Evolutionary conservation across 2,113 vertebrate species (phyloP), one percentile per base, ranked within the genome.

Genomic region (Amia ocellicauda): DNA sequence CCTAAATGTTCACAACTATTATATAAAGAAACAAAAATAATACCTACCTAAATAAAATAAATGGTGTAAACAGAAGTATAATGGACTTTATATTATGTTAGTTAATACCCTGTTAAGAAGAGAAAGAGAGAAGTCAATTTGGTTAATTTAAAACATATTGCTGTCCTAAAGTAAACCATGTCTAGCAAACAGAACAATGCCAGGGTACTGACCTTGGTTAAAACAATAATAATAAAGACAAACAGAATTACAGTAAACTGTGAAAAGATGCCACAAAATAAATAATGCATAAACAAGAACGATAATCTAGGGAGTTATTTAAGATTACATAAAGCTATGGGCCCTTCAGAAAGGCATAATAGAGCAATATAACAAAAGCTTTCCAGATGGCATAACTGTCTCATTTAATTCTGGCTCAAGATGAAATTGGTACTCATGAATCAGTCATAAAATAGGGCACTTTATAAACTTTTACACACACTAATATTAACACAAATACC

Each of bases 371-470:
- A 19, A 17, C n/a, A 17, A 47, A n/a, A 47, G 16, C 11, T 2
- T 47, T 47, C 45, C 45, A 47, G 45, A 47, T 47, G 45, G 45
- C 45, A 11, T 17, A 45, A 43, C 42, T 60, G 41, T 4, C 4
- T 8, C 7, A 60, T 45, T 60, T 43, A 43, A n/a, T 60, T 41
- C 14, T 23, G 3, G 19, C 4, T 17, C 27, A n/a, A 60, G 42
- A 43, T 42, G 57, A 42, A 42, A 58, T 16, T 22, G 57, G 22
- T 22, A 8, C 7, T 42, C 19, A 59, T 42, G 23, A 24, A 23
- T 59, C 8, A 58, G 57, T 42, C 20, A 42, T 22, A 42, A 23
- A 55, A 58, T 58, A 16, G 11, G 29, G 17, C 40, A 58, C 24
- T 60, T 60, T 47, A 20, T 23, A 24, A 45, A 36, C 20, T 40